These are phyloP conservation scores for Epinephelus awoara DNA, from an alignment of 2,797 vertebrate genomes.

Conservation along the genomic window DNA sequence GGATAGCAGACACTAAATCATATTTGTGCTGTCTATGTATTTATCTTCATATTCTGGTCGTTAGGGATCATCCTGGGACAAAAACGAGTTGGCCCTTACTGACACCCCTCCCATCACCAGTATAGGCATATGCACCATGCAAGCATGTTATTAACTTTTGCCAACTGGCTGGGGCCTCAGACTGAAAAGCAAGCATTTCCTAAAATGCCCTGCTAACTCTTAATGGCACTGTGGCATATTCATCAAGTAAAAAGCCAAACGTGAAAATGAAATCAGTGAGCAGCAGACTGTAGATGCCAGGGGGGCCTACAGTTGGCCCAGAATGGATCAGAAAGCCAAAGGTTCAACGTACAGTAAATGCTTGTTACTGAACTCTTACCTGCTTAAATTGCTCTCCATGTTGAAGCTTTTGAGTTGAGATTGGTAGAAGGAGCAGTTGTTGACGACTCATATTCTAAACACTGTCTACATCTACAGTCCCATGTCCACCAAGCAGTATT, in stretches of 20 bases:
- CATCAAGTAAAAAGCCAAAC: neutral
- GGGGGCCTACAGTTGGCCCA: neutral
- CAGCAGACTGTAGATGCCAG: no score
- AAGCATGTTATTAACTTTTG: neutral
- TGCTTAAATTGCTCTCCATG: no score
- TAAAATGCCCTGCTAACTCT: constrained; percentile 4
- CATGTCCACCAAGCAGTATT: no score
- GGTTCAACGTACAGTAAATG: neutral
- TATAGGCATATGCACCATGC: neutral
- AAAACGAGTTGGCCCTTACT: neutral
- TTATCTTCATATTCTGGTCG: neutral
- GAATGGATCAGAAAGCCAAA: neutral
- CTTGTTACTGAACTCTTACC: neutral
- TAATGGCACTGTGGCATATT: neutral
- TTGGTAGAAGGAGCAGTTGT: no score
- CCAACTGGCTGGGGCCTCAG: constrained; percentile 4
- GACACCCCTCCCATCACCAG: neutral
- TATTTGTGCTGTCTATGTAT: neutral
- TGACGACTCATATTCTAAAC: no score
- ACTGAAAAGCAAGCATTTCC: constrained; percentile 21
- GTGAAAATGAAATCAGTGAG: neutral
- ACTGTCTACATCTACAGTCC: no score
- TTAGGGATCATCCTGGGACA: neutral
- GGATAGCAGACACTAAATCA: neutral
- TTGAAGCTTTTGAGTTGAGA: no score